Base-by-base conservation (phyloP, 2,113 vertebrate genomes). In the Merops nubicus region DNA sequence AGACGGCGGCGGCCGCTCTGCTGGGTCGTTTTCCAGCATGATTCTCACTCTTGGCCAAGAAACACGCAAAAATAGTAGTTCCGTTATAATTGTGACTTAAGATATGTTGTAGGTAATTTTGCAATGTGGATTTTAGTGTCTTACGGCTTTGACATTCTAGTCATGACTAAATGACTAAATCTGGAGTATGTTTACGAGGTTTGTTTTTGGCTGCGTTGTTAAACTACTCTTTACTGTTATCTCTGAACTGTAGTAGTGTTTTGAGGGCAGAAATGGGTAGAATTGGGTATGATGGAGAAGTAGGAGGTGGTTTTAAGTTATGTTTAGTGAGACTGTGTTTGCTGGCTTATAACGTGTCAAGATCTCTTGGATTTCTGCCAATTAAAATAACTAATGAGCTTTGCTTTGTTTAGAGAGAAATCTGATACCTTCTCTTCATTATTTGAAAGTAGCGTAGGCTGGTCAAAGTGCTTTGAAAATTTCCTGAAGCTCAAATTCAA, bases 41-140 rank as follows among this genome's bases (percentile, higher is more conserved):
- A 0, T 8, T 23, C 38, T 8, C 1, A 0, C 5, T 0, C 12
- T 9, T 22, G 34, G 22, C 40, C 65, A 11, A 18, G 25, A 42
- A 5, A 15, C 34, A 0, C 3, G 29, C 15, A 5, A 1, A 15
- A n/a, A 2, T 1, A 16, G 20, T 1, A 2, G 18, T 19, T 8
- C n/a, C 50, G 3, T 31, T 65, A 2, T 6, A 15, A 3, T 0
- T 12, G 51, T 6, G 0, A 0, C 10, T 21, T 9, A 6, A 40
- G 14, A 3, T 33, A 1, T 3, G 6, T 5, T 7, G 26, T 5
- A 59, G 42, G 0, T 64, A 1, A 9, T 23, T 43, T 13, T 67
- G 62, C 34, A 0, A 1, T 33, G 18, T 13, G 6, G 40, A 12
- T 6, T 53, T 72, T 73, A 43, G 34, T 26, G 5, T 36, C 21